Conservation (phyloP, 1,140 invertebrate genomes). For the Drosophila pseudoananassae region DNA sequence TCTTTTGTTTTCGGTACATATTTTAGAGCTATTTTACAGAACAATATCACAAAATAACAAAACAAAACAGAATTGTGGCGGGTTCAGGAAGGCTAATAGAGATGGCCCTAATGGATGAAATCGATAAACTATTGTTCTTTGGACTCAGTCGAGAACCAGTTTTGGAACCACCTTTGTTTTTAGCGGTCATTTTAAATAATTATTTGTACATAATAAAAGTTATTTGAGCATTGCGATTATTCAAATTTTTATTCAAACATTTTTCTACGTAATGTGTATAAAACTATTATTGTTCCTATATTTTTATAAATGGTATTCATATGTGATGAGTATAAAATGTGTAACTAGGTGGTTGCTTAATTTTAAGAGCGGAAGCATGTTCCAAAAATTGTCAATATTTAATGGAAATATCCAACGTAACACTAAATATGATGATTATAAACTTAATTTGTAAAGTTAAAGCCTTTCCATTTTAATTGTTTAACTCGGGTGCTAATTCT, state of each 20-base stretch:
- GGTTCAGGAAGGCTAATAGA: background rate
- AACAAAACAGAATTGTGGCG: slow-evolving; percentile 23
- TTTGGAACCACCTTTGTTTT: no score
- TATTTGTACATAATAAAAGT: background rate
- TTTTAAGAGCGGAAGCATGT: slow-evolving; percentile 42
- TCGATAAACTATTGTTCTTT: background rate
- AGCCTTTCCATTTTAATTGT: slow-evolving; percentile 63
- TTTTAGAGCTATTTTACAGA: background rate
- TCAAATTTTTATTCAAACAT: slow-evolving; percentile 54
- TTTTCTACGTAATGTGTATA: slow-evolving; percentile 36
- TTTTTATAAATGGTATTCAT: slow-evolving; percentile 29
- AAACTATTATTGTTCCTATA: slow-evolving; percentile 57
- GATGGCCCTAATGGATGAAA: background rate
- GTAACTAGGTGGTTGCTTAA: slow-evolving; percentile 46
- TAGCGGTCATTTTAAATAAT: no score
- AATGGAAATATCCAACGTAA: slow-evolving; percentile 62
- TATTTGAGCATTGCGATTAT: slow-evolving; percentile 15
- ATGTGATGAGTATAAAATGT: slow-evolving; percentile 46
- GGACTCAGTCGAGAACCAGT: background rate
- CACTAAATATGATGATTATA: slow-evolving; percentile 39
- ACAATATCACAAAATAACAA: slow-evolving; percentile 2
- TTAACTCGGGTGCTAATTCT: slow-evolving; percentile 54
- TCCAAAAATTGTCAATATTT: slow-evolving; percentile 44
- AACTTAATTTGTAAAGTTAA: slow-evolving; percentile 70
- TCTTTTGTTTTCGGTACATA: slow-evolving; percentile 60